phyloP scores from a whole-genome alignment of 2,797 vertebrate genomes.

The Anabacerthia variegaticeps region DNA sequence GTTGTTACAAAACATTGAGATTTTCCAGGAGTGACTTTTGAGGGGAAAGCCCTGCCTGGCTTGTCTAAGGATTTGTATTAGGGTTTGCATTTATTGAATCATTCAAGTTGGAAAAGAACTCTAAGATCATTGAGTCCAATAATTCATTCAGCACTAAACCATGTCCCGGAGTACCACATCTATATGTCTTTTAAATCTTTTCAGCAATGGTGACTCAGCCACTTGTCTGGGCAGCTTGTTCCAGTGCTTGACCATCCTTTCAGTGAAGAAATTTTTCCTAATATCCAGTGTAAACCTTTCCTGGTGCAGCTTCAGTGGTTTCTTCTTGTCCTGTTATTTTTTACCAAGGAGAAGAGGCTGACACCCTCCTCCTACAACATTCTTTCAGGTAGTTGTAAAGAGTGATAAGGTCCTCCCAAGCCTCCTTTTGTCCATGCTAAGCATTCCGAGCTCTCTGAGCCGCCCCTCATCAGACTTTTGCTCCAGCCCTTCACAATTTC shows the following conservation, averaged over 20 bases:
- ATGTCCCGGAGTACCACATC: neutral
- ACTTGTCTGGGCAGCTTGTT: neutral
- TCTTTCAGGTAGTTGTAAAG: neutral
- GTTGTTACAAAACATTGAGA: neutral
- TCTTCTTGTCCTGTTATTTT: neutral
- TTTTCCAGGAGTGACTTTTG: neutral
- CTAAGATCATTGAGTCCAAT: neutral
- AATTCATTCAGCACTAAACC: neutral
- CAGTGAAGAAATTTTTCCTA: neutral
- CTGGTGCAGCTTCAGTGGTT: neutral
- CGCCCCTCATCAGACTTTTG: neutral
- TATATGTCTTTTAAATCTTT: neutral
- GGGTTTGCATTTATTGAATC: neutral
- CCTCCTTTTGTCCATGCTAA: neutral
- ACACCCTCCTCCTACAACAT: neutral
- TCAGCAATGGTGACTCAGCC: neutral
- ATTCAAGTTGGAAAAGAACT: neutral
- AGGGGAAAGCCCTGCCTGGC: neutral
- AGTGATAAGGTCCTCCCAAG: accelerated
- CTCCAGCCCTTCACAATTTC: neutral
- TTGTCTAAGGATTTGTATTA: neutral
- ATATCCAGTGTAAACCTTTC: neutral
- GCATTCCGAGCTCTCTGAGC: neutral
- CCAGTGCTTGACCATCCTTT: neutral
- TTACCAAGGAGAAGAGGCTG: neutral